Evolutionary conservation across 2,113 vertebrate genomes (phyloP).

Genomic region (Ophiodon elongatus): DNA sequence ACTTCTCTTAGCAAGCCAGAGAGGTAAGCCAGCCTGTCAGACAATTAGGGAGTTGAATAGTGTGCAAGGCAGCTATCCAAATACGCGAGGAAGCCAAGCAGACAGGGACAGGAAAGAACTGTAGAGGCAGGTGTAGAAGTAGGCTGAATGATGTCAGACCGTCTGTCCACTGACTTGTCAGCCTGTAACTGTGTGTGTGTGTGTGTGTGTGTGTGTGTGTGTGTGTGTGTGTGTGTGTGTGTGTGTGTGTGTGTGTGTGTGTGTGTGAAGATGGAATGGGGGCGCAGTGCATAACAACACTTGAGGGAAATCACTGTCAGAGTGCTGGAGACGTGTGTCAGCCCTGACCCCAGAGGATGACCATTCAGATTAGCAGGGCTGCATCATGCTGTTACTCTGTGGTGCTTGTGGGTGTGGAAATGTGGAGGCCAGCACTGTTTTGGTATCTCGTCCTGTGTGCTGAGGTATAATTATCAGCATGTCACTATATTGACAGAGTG

Average conservation of each 20-base stretch:
- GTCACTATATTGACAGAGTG: conserved; percentile 17
- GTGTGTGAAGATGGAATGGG: neutral
- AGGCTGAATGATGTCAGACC: conserved; percentile 24
- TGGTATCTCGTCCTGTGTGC: neutral
- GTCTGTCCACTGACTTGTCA: conserved; percentile 38
- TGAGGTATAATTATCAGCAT: neutral
- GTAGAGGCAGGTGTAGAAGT: conserved; percentile 37
- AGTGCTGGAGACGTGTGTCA: conserved; percentile 66
- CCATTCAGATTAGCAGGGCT: conserved; percentile 66
- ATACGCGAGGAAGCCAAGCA: conserved; percentile 14
- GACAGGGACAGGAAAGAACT: conserved; percentile 27
- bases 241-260: conserved; percentile 13
- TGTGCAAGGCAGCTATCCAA: conserved; percentile 27
- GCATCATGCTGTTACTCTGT: conserved; percentile 35
- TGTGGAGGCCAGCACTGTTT: conserved; percentile 22
- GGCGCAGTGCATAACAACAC: conserved; percentile 55
- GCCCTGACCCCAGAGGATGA: conserved; percentile 67
- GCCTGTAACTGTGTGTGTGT: conserved; percentile 32
- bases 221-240: conserved; percentile 24
- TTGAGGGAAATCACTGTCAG: conserved; percentile 75
- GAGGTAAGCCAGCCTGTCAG: conserved; percentile 7
- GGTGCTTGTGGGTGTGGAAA: conserved; percentile 28
- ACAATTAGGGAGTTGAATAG: conserved; percentile 42
- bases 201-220: conserved; percentile 18
- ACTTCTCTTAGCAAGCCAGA: conserved; percentile 19